phyloP scores from a whole-genome alignment of 2,888 invertebrate species.

The Agrochola lota region DNA sequence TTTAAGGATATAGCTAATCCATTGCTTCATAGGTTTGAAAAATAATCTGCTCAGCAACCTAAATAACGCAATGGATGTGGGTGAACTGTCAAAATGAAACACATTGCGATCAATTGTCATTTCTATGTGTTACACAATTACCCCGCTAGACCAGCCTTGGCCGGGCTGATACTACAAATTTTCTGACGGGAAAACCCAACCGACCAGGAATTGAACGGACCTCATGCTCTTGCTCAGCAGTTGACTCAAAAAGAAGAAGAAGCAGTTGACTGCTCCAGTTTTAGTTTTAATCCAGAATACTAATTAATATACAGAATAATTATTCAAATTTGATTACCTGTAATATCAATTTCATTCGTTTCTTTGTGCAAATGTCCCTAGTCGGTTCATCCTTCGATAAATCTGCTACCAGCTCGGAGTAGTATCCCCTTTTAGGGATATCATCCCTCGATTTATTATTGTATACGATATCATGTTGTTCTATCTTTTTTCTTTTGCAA shows the following conservation, averaged over 20 bases:
- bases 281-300: not conserved
- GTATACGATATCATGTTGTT: conserved; percentile 83
- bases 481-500: conserved; percentile 83
- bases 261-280: not conserved
- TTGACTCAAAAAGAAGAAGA: not conserved
- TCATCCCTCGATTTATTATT: conserved; percentile 79
- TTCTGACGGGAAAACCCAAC: too few relatives aligned
- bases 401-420: conserved; percentile 91
- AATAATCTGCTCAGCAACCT: too few relatives aligned
- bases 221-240: not conserved
- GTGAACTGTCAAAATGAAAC: too few relatives aligned
- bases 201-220: not conserved
- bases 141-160: too few relatives aligned
- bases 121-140: too few relatives aligned
- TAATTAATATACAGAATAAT: too few relatives aligned
- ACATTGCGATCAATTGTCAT: too few relatives aligned
- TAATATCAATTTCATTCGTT: conserved; percentile 84
- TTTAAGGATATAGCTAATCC: too few relatives aligned
- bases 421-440: conserved; percentile 90
- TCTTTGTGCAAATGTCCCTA: conserved; percentile 81
- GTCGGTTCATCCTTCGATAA: conserved; percentile 82
- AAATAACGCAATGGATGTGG: too few relatives aligned
- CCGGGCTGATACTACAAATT: too few relatives aligned
- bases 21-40: too few relatives aligned
- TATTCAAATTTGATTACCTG: conserved; percentile 73